Percentiles rank a stretch among this genome's conserved stretches.
phyloP scores from a whole-genome alignment of 2,113 vertebrate species.

The Cepphus grylle region DNA sequence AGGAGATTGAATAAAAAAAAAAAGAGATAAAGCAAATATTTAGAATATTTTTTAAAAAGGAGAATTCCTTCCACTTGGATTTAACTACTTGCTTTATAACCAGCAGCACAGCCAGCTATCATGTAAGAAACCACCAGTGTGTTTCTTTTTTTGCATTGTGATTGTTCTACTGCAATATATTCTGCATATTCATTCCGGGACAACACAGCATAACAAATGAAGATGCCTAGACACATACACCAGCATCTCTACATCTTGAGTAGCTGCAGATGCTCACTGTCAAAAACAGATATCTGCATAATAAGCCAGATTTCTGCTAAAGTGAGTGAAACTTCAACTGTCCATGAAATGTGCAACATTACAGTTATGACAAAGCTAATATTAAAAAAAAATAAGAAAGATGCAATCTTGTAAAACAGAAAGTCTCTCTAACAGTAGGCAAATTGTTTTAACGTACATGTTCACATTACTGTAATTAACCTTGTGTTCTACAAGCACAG shows the following conservation, averaged over 20 bases:
- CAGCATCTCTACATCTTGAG: neutral
- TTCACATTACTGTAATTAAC: neutral
- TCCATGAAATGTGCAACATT: neutral
- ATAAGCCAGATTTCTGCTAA: neutral
- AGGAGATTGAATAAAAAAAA: constrained; percentile 63
- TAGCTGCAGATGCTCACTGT: constrained; percentile 32
- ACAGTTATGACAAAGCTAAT: neutral
- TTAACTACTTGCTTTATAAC: constrained; percentile 62
- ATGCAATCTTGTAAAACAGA: neutral
- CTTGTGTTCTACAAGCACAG: neutral
- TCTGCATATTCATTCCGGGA: neutral
- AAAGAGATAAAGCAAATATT: constrained; percentile 70
- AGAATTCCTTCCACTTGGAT: constrained; percentile 63
- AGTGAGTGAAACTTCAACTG: neutral
- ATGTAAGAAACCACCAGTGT: constrained; percentile 1
- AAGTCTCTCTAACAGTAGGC: neutral
- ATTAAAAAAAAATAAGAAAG: neutral
- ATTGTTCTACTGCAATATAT: neutral
- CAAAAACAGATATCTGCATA: neutral
- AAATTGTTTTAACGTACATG: neutral
- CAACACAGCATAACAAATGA: neutral
- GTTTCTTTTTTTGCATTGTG: neutral
- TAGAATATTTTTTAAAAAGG: constrained; percentile 42
- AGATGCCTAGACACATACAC: neutral
- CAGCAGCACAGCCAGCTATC: constrained; percentile 30